Percentiles rank a stretch among this genome's conserved stretches.
These are phyloP conservation scores for Synanthedon formicaeformis DNA, from an alignment of 2,888 invertebrate species.

Conservation along the genomic window DNA sequence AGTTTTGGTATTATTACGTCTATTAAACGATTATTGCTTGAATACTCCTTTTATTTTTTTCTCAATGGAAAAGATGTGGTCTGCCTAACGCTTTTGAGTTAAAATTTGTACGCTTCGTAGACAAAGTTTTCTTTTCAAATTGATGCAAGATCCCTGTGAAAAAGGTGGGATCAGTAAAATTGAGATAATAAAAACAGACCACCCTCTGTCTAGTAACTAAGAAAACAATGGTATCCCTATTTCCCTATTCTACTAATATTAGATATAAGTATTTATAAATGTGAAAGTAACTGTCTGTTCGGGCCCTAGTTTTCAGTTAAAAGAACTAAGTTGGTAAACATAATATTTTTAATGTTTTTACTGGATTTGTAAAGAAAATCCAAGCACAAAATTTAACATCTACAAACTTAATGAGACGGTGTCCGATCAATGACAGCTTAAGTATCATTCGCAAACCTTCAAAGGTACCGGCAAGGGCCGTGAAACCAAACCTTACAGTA, in stretches of 20 bases:
- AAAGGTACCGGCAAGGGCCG: constrained; percentile 13
- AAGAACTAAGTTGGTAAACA: too few species aligned
- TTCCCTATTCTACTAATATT: too few species aligned
- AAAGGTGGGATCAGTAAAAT: constrained; percentile 1
- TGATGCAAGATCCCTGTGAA: constrained; percentile 1
- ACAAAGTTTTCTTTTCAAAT: constrained; percentile 5
- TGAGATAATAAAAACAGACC: not conserved
- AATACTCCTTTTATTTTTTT: not conserved
- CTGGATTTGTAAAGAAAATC: not conserved
- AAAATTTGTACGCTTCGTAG: not conserved
- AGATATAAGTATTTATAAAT: too few species aligned
- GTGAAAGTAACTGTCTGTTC: too few species aligned
- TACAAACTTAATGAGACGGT: not conserved
- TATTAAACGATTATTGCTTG: too few species aligned
- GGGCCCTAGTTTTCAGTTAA: too few species aligned
- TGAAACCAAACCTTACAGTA: not conserved
- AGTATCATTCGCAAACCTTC: constrained; percentile 15
- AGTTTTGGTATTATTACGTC: too few species aligned
- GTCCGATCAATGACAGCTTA: constrained; percentile 15
- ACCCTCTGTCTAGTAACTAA: too few species aligned
- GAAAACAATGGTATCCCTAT: too few species aligned
- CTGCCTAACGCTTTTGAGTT: not conserved
- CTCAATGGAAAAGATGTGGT: not conserved
- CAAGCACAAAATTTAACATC: not conserved
- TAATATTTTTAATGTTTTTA: too few species aligned